phyloP scores from a whole-genome alignment of 2,797 vertebrate genomes.

The Rhinogobio ventralis region DNA sequence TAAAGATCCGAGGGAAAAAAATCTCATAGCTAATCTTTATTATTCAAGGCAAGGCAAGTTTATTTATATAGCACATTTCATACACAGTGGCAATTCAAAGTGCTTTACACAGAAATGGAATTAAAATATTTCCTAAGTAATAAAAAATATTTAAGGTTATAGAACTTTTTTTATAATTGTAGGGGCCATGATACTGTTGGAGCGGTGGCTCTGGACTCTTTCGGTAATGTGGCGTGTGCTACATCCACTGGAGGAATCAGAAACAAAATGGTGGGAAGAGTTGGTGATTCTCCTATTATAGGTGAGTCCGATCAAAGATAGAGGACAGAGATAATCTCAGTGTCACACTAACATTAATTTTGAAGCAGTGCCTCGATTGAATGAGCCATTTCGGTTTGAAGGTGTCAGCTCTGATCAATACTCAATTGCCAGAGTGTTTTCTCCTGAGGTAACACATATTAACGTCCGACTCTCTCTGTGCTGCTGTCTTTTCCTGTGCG shows the following conservation, averaged over 20 bases:
- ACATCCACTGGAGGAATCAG: conserved; percentile 81
- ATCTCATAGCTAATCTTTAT: conserved; percentile 8
- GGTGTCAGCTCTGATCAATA: conserved; percentile 47
- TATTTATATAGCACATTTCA: no score
- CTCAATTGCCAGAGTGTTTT: conserved; percentile 45
- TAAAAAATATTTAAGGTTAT: not conserved
- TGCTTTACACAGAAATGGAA: no score
- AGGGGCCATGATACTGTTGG: conserved; percentile 83
- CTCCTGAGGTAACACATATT: conserved; percentile 43
- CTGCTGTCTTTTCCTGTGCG: conserved; percentile 42
- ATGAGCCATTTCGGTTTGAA: conserved; percentile 36
- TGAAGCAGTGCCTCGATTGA: conserved; percentile 4
- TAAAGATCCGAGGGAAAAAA: conserved; percentile 24
- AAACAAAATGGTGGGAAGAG: conserved; percentile 88
- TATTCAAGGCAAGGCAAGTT: conserved; percentile 24
- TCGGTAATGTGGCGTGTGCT: conserved; percentile 80
- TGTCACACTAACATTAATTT: conserved; percentile 31
- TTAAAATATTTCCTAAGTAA: no score
- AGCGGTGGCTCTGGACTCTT: conserved; percentile 76
- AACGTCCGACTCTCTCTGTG: conserved; percentile 34
- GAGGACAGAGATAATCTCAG: conserved; percentile 39
- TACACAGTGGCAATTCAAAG: no score
- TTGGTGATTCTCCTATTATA: conserved; percentile 84
- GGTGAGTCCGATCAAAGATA: conserved; percentile 66
- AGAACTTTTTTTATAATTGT: conserved; percentile 18